These are phyloP conservation scores for Gallinago undulata DNA, from an alignment of 2,113 vertebrate genomes.

Conservation along the genomic window DNA sequence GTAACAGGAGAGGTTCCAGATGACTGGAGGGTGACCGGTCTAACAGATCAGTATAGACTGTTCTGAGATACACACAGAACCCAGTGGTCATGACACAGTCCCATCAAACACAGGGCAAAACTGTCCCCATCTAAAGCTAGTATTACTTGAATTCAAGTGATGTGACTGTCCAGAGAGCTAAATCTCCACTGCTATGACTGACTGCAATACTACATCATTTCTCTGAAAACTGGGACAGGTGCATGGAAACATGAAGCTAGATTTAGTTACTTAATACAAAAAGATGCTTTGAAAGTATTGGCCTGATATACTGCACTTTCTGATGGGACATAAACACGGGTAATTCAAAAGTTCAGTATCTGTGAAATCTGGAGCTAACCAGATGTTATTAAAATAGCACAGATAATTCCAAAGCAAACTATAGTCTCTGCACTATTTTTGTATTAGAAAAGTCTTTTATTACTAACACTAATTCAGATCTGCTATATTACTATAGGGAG, in stretches of 20 bases:
- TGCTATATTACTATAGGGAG: not conserved
- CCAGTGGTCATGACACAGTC: not conserved
- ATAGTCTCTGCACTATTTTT: not conserved
- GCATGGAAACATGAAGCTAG: not conserved
- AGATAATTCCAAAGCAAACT: not conserved
- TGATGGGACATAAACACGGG: not conserved
- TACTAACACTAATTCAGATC: not conserved
- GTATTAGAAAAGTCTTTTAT: not conserved
- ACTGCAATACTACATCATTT: not conserved
- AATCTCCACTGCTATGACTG: not conserved
- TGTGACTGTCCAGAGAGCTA: not conserved
- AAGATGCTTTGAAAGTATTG: not conserved
- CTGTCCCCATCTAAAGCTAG: not conserved
- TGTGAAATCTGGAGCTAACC: not conserved
- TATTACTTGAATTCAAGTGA: not conserved
- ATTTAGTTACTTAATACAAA: not conserved
- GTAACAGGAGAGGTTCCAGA: too few species aligned
- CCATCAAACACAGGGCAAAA: not conserved
- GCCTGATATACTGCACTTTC: not conserved
- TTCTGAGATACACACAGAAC: not conserved
- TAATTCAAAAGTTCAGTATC: not conserved
- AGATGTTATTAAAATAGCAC: not conserved
- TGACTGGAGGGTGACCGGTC: too few species aligned
- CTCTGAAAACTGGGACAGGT: not conserved
- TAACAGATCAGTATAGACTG: not conserved